Percentiles rank a stretch among this genome's conserved stretches.
These are phyloP conservation scores for Dipodomys spectabilis DNA, from an alignment of 2,113 vertebrate genomes.

Conservation along the genomic window DNA sequence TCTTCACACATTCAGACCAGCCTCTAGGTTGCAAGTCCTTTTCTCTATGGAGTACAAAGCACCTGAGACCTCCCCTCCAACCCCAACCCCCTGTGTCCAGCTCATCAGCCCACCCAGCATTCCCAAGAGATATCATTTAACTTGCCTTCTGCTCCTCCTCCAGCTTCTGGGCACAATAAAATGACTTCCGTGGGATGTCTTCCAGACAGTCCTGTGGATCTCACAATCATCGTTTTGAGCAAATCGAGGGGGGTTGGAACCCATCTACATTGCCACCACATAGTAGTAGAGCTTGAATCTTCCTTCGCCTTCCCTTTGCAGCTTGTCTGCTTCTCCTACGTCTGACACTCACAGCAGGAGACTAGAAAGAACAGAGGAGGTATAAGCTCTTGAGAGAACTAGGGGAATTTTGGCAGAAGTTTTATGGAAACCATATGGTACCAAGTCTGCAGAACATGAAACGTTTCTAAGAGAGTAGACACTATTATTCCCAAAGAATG, in stretches of 20 bases:
- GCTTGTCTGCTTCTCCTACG: constrained; percentile 65
- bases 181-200: constrained; percentile 24
- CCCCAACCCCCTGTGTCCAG: background rate
- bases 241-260: background rate
- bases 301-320: constrained; percentile 52
- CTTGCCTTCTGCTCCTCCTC: constrained; percentile 72
- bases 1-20: background rate
- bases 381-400: constrained; percentile 64
- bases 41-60: background rate
- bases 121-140: constrained; percentile 28
- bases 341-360: constrained; percentile 65
- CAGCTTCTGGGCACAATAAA: constrained; percentile 64
- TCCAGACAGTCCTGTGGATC: constrained; percentile 68
- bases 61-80: background rate
- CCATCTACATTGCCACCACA: constrained; percentile 64
- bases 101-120: background rate
- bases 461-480: constrained; percentile 39
- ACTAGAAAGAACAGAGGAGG: background rate
- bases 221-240: constrained; percentile 64
- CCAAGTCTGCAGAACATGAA: constrained; percentile 52
- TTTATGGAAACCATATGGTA: constrained; percentile 19
- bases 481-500: constrained; percentile 49
- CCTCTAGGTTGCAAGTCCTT: background rate
- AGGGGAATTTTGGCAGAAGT: constrained; percentile 61
- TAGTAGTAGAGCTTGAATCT: background rate